phyloP scores from a whole-genome alignment of 2,797 vertebrate genomes.

The Tragopan temminckii region DNA sequence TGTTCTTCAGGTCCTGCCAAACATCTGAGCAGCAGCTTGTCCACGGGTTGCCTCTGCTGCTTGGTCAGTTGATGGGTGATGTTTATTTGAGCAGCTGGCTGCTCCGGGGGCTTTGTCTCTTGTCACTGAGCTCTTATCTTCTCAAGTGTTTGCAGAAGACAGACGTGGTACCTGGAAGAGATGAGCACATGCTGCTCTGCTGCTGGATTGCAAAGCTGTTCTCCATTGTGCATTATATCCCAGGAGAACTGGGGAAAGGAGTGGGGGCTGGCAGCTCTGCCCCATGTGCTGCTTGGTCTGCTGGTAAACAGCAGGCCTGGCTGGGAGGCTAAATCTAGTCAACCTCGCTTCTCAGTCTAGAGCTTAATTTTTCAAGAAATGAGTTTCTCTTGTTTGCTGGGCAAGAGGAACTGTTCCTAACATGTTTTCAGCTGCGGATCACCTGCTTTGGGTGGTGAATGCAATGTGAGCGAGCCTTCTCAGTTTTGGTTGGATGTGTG shows the following conservation, averaged over 20 bases:
- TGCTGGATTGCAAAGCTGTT: conserved; percentile 38
- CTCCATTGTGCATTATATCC: neutral
- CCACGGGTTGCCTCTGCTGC: no score
- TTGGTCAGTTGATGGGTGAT: neutral
- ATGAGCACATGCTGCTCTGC: neutral
- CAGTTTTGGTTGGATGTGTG: neutral
- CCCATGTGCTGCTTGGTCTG: conserved; percentile 15
- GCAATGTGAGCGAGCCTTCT: neutral
- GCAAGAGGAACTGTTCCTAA: neutral
- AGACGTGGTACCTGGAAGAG: neutral
- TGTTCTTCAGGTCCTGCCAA: neutral
- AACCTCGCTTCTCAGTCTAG: neutral
- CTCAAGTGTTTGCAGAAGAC: neutral
- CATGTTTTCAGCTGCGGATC: neutral
- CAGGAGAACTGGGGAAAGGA: neutral
- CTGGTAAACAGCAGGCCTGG: neutral
- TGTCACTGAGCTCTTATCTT: neutral
- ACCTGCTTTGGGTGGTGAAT: neutral
- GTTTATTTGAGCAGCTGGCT: neutral
- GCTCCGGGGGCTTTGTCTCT: neutral
- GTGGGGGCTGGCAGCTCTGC: neutral
- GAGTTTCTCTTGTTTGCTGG: neutral
- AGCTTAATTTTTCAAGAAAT: neutral
- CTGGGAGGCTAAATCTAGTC: neutral
- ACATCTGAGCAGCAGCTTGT: neutral